Evolutionary conservation across 1,140 invertebrate genomes (phyloP).

Genomic region (Microplitis demolitor): DNA sequence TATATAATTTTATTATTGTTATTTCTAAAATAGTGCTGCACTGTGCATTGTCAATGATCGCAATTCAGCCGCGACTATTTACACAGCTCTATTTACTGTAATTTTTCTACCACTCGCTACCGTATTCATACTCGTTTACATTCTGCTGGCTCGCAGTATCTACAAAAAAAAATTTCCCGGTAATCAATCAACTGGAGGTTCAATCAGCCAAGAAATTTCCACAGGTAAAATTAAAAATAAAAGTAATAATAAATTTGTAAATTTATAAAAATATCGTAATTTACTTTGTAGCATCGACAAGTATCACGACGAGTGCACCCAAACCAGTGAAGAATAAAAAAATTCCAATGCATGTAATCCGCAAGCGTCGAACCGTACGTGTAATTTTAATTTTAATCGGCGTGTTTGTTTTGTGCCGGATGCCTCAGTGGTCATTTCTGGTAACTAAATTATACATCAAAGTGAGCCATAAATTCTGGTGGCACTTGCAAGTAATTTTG

Average conservation of each 20-base stretch:
- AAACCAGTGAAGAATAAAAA: slow-evolving; percentile 23
- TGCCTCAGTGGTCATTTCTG: slow-evolving; percentile 63
- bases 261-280: background rate
- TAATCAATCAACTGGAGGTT: slow-evolving; percentile 25
- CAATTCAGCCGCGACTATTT: slow-evolving; percentile 44
- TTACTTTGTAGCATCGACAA: slow-evolving; percentile 36
- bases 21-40: slow-evolving; percentile 30
- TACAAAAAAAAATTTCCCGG: slow-evolving; percentile 52
- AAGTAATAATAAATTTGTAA: slow-evolving; percentile 22
- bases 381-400: slow-evolving; percentile 63
- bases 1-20: slow-evolving; percentile 20
- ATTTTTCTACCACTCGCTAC: slow-evolving; percentile 63
- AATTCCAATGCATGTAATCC: slow-evolving; percentile 39
- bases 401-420: slow-evolving; percentile 58
- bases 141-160: slow-evolving; percentile 60
- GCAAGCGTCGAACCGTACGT: slow-evolving; percentile 63
- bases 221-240: slow-evolving; percentile 29
- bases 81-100: slow-evolving; percentile 57
- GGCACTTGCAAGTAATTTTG: slow-evolving; percentile 59
- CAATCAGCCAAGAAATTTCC: slow-evolving; percentile 32
- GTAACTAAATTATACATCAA: slow-evolving; percentile 52
- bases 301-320: background rate
- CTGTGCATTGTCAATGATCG: slow-evolving; percentile 45
- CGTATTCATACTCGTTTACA: slow-evolving; percentile 62
- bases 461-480: slow-evolving; percentile 44